Conservation (phyloP, 2,888 invertebrate genomes). For the Pegoplata infirma region DNA sequence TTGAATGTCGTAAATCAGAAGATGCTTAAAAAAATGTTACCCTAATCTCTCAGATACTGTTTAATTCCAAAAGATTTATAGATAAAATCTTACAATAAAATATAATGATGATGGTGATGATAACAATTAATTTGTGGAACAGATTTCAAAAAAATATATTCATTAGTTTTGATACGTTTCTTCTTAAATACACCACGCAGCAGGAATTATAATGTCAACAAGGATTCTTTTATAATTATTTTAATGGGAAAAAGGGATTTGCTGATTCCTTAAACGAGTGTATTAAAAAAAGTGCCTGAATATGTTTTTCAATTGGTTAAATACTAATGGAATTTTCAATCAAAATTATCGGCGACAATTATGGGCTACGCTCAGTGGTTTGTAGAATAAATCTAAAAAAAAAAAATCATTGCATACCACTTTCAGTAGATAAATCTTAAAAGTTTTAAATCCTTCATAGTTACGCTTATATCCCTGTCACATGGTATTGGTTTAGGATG, state of each 20-base stretch:
- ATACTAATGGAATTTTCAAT: slow-evolving; percentile 36
- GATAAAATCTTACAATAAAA: background rate
- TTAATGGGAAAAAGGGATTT: background rate
- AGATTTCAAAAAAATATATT: no score
- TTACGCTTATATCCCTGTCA: slow-evolving; percentile 71
- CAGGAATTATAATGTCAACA: background rate
- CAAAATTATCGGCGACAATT: slow-evolving; percentile 30
- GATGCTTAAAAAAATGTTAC: no score
- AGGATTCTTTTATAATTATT: background rate
- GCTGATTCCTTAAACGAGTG: background rate
- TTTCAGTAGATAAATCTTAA: background rate
- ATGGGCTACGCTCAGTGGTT: slow-evolving; percentile 36
- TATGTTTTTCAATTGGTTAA: slow-evolving; percentile 28
- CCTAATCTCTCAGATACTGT: no score
- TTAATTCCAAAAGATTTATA: background rate
- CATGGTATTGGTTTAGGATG: slow-evolving; percentile 75
- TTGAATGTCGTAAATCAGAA: no score
- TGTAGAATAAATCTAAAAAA: background rate
- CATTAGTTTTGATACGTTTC: background rate
- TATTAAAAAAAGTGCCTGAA: background rate
- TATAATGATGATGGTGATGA: background rate
- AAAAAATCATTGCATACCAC: no score
- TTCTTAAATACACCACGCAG: background rate
- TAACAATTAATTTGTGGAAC: background rate
- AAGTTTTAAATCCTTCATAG: slow-evolving; percentile 61